Base-by-base conservation (phyloP, 2,888 invertebrate species). In the Himalopsyche kuldschensis region DNA sequence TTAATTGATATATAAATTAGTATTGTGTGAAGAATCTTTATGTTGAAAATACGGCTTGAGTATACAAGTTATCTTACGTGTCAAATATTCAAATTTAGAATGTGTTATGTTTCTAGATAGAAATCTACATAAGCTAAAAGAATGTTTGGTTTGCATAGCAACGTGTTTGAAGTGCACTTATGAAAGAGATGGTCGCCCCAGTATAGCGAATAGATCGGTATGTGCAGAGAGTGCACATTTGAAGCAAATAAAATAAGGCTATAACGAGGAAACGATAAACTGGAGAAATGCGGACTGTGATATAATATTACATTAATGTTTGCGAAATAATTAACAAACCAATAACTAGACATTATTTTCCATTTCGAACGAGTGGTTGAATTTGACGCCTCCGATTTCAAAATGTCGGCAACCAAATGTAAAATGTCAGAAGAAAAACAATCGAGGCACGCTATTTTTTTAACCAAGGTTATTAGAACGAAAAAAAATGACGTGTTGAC, bases 221-320 rank as follows among this genome's bases (percentile, higher is more conserved):
- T 32, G 78, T 47, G 35, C 79, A 24, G 46, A 27, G 69, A 69
- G 81, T 63, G 78, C 81, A 82, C 63, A 82, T 82, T 82, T 78
- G 81, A 78, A 82, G 75, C 75, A 35, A 82, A 79, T 82, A 82
- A 82, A 78, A 78, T 82, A 79, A 82, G 75, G 35, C 75, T 76
- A 35, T 79, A 82, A 82, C 79, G 75, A 82, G 82, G 82, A 82
- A 82, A 82, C 55, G 82, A 79, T 41, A 75, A 17, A 35, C 80
- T 20, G 79, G 82, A 79, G 82, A 79, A 82, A 79, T 82, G 79
- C 82, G 75, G 35, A 24, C 55, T 20, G 35, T 82, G 82, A 82
- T 79, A 79, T 80, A 82, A 82, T 82, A 41, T 55, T 55, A 55
- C 55, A 55, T 55, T 24, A 24, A 55, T 55, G 55, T 20, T 55